Percentiles rank a stretch among this genome's conserved stretches.
Evolutionary conservation across 2,113 vertebrate genomes (phyloP).

Genomic region (Phrynosoma blainvillii): DNA sequence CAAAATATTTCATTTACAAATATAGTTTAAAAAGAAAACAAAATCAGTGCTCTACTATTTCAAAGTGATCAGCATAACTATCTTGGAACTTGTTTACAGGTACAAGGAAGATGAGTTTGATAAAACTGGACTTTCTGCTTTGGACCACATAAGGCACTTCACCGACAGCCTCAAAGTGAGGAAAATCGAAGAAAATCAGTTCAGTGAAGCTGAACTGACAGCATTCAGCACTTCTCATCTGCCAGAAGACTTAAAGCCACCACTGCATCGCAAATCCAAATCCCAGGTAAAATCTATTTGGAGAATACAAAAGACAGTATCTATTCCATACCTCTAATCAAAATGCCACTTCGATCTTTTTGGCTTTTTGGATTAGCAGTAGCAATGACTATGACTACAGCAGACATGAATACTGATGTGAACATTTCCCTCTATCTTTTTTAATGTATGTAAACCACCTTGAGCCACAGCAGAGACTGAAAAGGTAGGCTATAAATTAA

Average conservation of each 20-base stretch:
- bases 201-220: constrained; percentile 85
- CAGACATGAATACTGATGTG: too few relatives aligned
- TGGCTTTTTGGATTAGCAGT: neutral
- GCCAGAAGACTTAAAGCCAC: constrained; percentile 91
- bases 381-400: too few relatives aligned
- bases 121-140: constrained; percentile 89
- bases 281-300: constrained; percentile 88
- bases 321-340: neutral
- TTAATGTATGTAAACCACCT: too few relatives aligned
- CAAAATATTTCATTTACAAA: neutral
- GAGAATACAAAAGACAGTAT: neutral
- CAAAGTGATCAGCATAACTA: neutral
- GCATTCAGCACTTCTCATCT: constrained; percentile 87
- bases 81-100: constrained; percentile 72
- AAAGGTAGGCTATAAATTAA: too few relatives aligned
- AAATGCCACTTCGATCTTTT: neutral
- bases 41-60: neutral
- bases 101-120: constrained; percentile 90
- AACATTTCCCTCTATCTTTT: too few relatives aligned
- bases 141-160: constrained; percentile 97
- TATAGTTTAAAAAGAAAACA: neutral
- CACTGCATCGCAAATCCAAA: constrained; percentile 97
- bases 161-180: constrained; percentile 91
- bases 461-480: too few relatives aligned
- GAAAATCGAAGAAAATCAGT: constrained; percentile 92